These are phyloP conservation scores for Drosophila subsilvestris DNA, from an alignment of 2,888 invertebrate genomes.

Conservation along the genomic window DNA sequence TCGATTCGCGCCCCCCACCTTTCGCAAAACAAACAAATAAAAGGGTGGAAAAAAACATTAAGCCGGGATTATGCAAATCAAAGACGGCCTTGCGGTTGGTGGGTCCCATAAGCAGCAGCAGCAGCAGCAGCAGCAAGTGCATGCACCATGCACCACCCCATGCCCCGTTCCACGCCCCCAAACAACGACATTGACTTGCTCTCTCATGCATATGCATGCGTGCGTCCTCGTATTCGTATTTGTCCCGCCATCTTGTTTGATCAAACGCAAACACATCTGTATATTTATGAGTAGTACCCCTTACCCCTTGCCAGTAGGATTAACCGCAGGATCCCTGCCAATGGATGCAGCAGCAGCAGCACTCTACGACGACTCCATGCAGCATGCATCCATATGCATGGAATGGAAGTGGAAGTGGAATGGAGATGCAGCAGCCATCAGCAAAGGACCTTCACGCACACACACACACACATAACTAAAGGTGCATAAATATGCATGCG, in stretches of 20 bases:
- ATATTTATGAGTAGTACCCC: slow-evolving; percentile 68
- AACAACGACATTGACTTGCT: slow-evolving; percentile 43
- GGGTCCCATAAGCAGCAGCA: not conserved
- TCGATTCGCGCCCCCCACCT: slow-evolving; percentile 16
- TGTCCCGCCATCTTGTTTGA: slow-evolving; percentile 66
- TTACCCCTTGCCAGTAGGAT: slow-evolving; percentile 14
- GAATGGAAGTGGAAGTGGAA: not conserved
- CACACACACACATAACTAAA: not conserved
- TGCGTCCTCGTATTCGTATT: slow-evolving; percentile 27
- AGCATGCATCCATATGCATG: slow-evolving; percentile 9
- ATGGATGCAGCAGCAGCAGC: slow-evolving; percentile 24
- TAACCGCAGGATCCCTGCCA: slow-evolving; percentile 34
- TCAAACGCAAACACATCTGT: slow-evolving; percentile 68
- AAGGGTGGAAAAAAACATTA: slow-evolving; percentile 36
- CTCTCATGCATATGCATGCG: slow-evolving; percentile 37
- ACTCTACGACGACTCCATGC: slow-evolving; percentile 8
- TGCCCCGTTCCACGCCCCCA: slow-evolving; percentile 4
- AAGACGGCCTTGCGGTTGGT: slow-evolving; percentile 44
- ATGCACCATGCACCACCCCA: slow-evolving; percentile 2
- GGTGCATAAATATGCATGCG: slow-evolving; percentile 35
- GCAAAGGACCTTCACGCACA: slow-evolving; percentile 17
- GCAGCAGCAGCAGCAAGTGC: no score
- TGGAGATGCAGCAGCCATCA: not conserved
- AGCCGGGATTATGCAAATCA: slow-evolving; percentile 50
- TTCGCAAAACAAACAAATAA: slow-evolving; percentile 6